These are phyloP conservation scores for Planococcus citri DNA, from an alignment of 1,140 invertebrate species.

Conservation along the genomic window DNA sequence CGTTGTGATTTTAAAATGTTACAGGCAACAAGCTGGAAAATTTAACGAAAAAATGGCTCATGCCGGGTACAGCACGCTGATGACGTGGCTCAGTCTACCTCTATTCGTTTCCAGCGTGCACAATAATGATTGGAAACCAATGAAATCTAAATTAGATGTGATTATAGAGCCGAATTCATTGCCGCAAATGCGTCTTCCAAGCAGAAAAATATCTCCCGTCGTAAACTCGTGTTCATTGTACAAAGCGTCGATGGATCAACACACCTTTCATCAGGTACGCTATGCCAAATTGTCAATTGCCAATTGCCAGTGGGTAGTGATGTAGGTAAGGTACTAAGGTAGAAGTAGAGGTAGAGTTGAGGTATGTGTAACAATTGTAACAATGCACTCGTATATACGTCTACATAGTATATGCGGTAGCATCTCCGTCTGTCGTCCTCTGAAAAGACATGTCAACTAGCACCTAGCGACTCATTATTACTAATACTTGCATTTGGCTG, in stretches of 20 bases:
- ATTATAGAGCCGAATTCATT: not conserved
- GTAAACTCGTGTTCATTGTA: not conserved
- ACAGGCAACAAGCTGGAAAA: too few species aligned
- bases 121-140: not conserved
- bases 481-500: not conserved
- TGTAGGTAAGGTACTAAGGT: too few species aligned
- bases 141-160: not conserved
- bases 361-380: too few species aligned
- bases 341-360: too few species aligned
- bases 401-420: too few species aligned
- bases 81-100: not conserved
- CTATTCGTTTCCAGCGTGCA: not conserved
- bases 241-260: constrained; percentile 4
- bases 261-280: not conserved
- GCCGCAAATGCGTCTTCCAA: not conserved
- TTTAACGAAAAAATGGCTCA: not conserved
- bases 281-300: not conserved
- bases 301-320: too few species aligned
- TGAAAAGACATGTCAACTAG: not conserved
- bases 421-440: too few species aligned
- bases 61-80: not conserved
- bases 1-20: too few species aligned
- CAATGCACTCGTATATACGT: too few species aligned
- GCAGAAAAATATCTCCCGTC: not conserved
- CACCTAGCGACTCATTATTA: not conserved